A percentile compares a stretch with the other conserved stretches of the same genome.
Evolutionary conservation across 2,888 invertebrate genomes (phyloP).

Genomic region (Hofmannophila pseudospretella): DNA sequence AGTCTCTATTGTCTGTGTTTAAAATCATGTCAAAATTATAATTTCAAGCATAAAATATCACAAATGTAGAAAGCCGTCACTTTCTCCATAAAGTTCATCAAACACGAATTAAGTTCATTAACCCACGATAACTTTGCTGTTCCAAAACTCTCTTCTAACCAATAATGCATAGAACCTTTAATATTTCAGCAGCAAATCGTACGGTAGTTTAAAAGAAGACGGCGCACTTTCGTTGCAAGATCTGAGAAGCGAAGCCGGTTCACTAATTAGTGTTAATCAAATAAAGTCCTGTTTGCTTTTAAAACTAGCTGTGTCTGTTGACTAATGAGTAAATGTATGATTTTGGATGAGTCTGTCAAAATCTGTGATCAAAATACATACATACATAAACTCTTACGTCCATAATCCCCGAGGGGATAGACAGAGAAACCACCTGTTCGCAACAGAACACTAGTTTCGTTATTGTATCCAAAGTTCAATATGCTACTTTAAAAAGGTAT

Average conservation of each 20-base stretch:
- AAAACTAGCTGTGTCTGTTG: constrained; percentile 45
- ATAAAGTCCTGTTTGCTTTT: constrained; percentile 59
- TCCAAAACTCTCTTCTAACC: constrained; percentile 16
- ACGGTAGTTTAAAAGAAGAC: constrained; percentile 18
- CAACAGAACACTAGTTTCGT: no score
- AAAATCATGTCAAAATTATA: neutral
- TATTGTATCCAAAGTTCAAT: no score
- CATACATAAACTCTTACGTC: no score
- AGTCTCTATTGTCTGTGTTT: no score
- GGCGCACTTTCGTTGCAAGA: constrained; percentile 52
- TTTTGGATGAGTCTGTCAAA: no score
- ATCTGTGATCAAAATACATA: no score
- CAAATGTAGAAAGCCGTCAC: constrained; percentile 44
- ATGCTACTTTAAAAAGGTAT: no score
- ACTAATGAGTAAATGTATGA: constrained; percentile 25
- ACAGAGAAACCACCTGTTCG: no score
- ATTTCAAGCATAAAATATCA: neutral
- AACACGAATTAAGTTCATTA: constrained; percentile 39
- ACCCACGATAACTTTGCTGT: constrained; percentile 20
- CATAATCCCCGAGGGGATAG: no score
- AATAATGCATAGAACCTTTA: constrained; percentile 18
- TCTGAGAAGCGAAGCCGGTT: constrained; percentile 56
- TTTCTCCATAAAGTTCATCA: constrained; percentile 37
- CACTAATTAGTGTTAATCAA: constrained; percentile 76
- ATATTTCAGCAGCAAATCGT: constrained; percentile 6